Percentiles rank a stretch among this genome's conserved stretches.
Conservation (phyloP, 2,888 invertebrate genomes). For the Neria commutata region DNA sequence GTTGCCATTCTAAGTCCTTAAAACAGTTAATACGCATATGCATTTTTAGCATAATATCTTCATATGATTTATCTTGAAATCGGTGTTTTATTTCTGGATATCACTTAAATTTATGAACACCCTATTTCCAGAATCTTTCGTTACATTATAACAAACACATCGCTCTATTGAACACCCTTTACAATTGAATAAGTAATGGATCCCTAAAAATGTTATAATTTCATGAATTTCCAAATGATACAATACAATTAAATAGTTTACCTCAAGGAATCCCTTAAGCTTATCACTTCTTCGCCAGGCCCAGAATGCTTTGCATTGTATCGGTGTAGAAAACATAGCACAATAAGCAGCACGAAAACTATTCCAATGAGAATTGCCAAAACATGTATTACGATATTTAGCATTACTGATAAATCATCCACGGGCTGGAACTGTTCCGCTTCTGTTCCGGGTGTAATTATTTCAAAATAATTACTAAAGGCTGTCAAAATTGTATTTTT, state of each 20-base stretch:
- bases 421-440: constrained; percentile 59
- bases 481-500: constrained; percentile 65
- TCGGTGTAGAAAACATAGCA: constrained; percentile 70
- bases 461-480: constrained; percentile 78
- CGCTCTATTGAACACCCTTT: too few relatives aligned
- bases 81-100: too few relatives aligned
- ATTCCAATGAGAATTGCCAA: constrained; percentile 70
- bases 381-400: constrained; percentile 74
- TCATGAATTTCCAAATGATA: too few relatives aligned
- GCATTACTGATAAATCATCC: constrained; percentile 59
- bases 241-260: constrained; percentile 45
- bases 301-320: constrained; percentile 70
- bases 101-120: too few relatives aligned
- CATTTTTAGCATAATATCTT: neutral
- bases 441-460: constrained; percentile 73
- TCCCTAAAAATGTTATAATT: too few relatives aligned
- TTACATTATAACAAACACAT: too few relatives aligned
- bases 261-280: constrained; percentile 71
- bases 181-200: too few relatives aligned
- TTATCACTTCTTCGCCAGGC: constrained; percentile 72
- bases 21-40: neutral
- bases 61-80: too few relatives aligned
- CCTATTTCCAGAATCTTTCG: too few relatives aligned
- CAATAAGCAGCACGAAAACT: constrained; percentile 67
- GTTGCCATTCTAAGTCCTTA: too few relatives aligned